Conservation (phyloP, 2,797 vertebrate species). For the Ceryle rudis region DNA sequence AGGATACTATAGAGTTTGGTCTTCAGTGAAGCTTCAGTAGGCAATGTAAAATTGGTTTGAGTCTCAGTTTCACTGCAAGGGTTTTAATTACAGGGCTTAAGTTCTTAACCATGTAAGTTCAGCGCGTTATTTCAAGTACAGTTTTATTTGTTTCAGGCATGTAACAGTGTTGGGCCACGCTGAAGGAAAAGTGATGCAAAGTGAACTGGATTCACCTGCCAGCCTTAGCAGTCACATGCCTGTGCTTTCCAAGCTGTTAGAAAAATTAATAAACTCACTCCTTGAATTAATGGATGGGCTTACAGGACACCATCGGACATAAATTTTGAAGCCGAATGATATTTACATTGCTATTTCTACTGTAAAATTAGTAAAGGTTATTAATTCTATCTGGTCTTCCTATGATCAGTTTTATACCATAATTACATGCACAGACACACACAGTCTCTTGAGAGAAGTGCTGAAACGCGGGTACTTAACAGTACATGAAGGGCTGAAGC, state of each 20-base stretch:
- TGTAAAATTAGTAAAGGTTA: constrained; percentile 66
- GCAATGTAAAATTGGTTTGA: background rate
- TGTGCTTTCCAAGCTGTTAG: constrained; percentile 32
- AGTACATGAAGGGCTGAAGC: constrained; percentile 17
- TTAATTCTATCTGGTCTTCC: constrained; percentile 55
- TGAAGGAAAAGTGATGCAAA: background rate
- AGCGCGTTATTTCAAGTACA: background rate
- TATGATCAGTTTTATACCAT: constrained; percentile 31
- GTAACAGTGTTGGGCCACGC: background rate
- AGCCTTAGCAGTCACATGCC: background rate
- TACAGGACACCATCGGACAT: constrained; percentile 18
- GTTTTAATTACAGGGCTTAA: background rate
- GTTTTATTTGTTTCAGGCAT: background rate
- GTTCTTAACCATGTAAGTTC: background rate
- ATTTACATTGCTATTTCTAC: constrained; percentile 56
- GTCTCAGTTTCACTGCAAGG: background rate
- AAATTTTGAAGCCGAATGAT: constrained; percentile 51
- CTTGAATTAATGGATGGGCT: constrained; percentile 49
- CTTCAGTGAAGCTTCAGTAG: background rate
- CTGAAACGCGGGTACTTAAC: background rate
- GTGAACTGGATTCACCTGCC: background rate
- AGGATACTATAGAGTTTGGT: background rate
- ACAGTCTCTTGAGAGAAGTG: constrained; percentile 38
- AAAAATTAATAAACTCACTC: constrained; percentile 48
- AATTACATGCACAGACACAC: constrained; percentile 64